Evolutionary conservation across 2,797 vertebrate genomes (phyloP), one percentile per base, ranked within the genome.

Genomic region (Poeciliopsis infans): DNA sequence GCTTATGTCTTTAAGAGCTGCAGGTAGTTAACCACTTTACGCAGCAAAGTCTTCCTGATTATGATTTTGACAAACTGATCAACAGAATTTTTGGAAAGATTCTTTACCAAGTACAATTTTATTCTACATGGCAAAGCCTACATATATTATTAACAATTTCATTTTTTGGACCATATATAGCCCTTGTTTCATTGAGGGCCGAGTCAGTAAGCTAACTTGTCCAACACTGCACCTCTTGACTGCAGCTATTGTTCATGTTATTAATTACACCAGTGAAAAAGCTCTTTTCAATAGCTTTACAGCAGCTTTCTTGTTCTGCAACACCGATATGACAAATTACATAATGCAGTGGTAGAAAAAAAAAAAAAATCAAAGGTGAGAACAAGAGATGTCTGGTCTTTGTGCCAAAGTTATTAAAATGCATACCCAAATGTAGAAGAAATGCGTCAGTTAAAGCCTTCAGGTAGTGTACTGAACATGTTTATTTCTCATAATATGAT

Each of bases 281-380:
- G 25, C 3, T 8, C 25, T 28, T 59, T 31, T 43, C 15, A 31
- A 61, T n/a, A 28, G 57, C 20, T 39, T 47, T 16, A 28, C 2
- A 72, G 36, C 45, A 69, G 20, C 8, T 43, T 41, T n/a, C 66
- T 43, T 43, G 23, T 43, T 43, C 66, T 41, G 23, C 36, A 73
- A 28, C 31, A 78, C 46, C 23, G 28, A 18, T 49, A 47, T 20
- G 46, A 64, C 46, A 64, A 57, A 12, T n/a, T 25, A 13, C 8
- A n/a, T 57, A 16, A 47, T 3, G 36, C 39, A 33, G n/a, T 39
- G 81, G 86, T 83, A 79, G 72, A 55, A 59, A 59, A 33, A 80
- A 59, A 33, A 80, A 64, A 82, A 84, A 10, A 84, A 72, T 45
- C 5, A 7, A 25, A 33, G n/a, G 28, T n/a, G 66, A 69, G 39